Evolutionary conservation across 2,113 vertebrate species (phyloP).

Genomic region (Sardina pilchardus): DNA sequence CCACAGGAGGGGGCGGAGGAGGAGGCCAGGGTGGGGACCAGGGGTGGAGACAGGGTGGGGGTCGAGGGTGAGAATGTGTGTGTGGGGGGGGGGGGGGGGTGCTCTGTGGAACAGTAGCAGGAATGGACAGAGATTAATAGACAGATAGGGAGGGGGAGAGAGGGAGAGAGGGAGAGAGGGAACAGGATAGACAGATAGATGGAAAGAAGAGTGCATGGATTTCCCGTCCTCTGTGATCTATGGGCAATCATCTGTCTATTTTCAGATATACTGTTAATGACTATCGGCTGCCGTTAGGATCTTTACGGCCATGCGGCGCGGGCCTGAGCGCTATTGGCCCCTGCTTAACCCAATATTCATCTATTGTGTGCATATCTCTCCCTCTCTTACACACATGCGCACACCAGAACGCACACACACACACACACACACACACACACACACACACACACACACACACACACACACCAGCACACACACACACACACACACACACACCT

Average conservation of each 20-base stretch:
- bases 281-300: constrained; percentile 77
- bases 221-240: constrained; percentile 78
- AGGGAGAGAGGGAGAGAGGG: constrained; percentile 33
- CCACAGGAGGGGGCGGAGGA: background rate
- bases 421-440: background rate
- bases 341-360: constrained; percentile 74
- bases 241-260: constrained; percentile 76
- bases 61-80: background rate
- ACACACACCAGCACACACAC: background rate
- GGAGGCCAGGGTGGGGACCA: background rate
- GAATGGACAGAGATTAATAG: constrained; percentile 42
- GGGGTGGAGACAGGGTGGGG: background rate
- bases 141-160: constrained; percentile 57
- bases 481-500: constrained; percentile 13
- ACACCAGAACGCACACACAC: background rate
- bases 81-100: background rate
- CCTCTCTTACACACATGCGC: background rate
- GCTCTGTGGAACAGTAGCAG: constrained; percentile 6
- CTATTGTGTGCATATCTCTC: constrained; percentile 52
- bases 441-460: too few relatives aligned
- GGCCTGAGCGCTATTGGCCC: constrained; percentile 70
- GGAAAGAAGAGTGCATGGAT: constrained; percentile 69
- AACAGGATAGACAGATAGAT: constrained; percentile 60
- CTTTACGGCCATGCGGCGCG: constrained; percentile 70
- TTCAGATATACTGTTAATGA: constrained; percentile 78